These are phyloP conservation scores for Sphaerophoria rueppellii DNA, from an alignment of 2,888 invertebrate genomes.

Conservation along the genomic window DNA sequence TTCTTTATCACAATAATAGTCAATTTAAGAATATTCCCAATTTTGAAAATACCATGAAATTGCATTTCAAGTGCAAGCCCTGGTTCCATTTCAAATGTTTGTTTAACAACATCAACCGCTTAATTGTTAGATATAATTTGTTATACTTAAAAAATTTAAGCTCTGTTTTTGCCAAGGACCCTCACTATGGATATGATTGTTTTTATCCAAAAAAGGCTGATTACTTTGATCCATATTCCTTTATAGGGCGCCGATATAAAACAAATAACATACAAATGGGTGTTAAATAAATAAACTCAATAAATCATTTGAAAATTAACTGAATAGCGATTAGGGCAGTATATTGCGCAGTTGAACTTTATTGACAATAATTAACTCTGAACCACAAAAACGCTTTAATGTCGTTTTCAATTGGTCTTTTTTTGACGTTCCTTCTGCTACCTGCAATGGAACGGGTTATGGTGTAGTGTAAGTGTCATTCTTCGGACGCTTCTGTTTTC, in stretches of 20 bases:
- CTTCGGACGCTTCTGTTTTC: too few species aligned
- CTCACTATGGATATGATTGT: constrained; percentile 67
- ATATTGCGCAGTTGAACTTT: constrained; percentile 26
- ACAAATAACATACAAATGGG: constrained; percentile 64
- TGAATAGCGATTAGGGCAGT: constrained; percentile 17
- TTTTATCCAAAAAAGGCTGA: constrained; percentile 41
- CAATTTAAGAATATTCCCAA: too few species aligned
- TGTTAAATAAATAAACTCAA: constrained; percentile 42
- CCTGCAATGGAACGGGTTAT: too few species aligned
- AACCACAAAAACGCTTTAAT: too few species aligned
- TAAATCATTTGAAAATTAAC: constrained; percentile 38
- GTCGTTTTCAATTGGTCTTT: too few species aligned
- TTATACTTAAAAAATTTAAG: not conserved
- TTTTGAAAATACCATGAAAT: not conserved
- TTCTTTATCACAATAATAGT: too few species aligned
- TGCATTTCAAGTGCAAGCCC: not conserved
- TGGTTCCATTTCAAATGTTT: not conserved
- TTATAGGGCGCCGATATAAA: constrained; percentile 40
- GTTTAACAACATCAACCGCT: not conserved
- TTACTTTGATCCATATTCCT: constrained; percentile 69
- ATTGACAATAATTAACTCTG: too few species aligned
- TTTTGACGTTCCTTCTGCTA: too few species aligned
- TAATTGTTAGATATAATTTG: not conserved
- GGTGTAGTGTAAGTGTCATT: too few species aligned
- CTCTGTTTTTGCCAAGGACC: constrained; percentile 37